phyloP scores from a whole-genome alignment of 2,888 invertebrate genomes.

The Drosophila parthenogenetica region DNA sequence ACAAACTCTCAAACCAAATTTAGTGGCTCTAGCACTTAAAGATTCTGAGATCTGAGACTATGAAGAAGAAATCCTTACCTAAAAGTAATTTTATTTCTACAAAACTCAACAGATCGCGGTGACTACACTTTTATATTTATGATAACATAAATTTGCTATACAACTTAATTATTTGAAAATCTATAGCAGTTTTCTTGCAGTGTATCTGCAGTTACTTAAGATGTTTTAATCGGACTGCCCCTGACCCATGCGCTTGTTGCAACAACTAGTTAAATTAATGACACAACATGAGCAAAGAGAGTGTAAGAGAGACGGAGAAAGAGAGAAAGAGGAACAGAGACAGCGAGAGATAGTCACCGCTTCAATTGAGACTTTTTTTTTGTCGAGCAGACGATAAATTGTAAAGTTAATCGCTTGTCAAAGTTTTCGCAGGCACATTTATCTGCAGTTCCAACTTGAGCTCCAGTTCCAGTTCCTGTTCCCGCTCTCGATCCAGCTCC shows the following conservation, averaged over 20 bases:
- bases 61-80: too few relatives aligned
- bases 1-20: too few relatives aligned
- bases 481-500: neutral
- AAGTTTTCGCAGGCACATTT: slow-evolving; percentile 74
- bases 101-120: too few relatives aligned
- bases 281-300: slow-evolving; percentile 64
- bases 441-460: slow-evolving; percentile 43
- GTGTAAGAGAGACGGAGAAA: slow-evolving; percentile 7
- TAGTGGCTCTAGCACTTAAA: too few relatives aligned
- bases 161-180: too few relatives aligned
- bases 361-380: slow-evolving; percentile 48
- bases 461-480: slow-evolving; percentile 1
- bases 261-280: slow-evolving; percentile 82
- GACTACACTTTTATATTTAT: neutral
- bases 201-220: slow-evolving; percentile 21
- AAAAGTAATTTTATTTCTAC: too few relatives aligned
- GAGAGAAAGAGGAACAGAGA: neutral
- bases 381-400: slow-evolving; percentile 68
- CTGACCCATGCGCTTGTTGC: slow-evolving; percentile 72
- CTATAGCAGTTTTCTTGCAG: neutral
- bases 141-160: too few relatives aligned
- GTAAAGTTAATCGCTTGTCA: slow-evolving; percentile 80
- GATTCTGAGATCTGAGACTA: too few relatives aligned
- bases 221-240: slow-evolving; percentile 75
- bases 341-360: slow-evolving; percentile 49